phyloP scores from a whole-genome alignment of 2,888 invertebrate species.

The Malthinus seriepunctatus region DNA sequence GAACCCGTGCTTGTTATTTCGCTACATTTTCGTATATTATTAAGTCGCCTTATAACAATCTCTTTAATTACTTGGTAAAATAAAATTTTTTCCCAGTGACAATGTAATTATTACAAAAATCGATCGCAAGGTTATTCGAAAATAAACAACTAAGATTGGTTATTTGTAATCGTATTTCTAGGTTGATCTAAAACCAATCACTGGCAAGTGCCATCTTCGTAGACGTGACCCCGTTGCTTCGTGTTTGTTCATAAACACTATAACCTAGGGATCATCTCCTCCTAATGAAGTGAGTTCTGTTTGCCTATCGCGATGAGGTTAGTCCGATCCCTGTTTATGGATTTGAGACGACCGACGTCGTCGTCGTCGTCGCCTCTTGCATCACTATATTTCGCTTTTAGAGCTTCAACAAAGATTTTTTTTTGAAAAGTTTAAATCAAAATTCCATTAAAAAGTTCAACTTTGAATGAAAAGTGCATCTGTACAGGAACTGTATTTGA shows the following conservation, averaged over 20 bases:
- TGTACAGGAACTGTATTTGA: constrained; percentile 27
- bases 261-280: constrained; percentile 53
- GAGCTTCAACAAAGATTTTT: neutral
- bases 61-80: constrained; percentile 1
- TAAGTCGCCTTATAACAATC: neutral
- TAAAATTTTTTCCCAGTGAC: constrained; percentile 1
- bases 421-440: neutral
- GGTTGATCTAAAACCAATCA: constrained; percentile 21
- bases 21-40: neutral
- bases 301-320: constrained; percentile 46
- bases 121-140: neutral
- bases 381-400: constrained; percentile 8
- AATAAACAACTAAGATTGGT: constrained; percentile 2
- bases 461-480: neutral
- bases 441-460: constrained; percentile 30
- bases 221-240: constrained; percentile 49
- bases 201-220: constrained; percentile 14
- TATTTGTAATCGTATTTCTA: constrained; percentile 6
- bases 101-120: neutral
- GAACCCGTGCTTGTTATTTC: constrained; percentile 19
- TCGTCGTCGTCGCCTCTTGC: constrained; percentile 11
- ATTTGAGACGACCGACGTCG: constrained; percentile 17
- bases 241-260: constrained; percentile 56
- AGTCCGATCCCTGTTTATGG: constrained; percentile 38
- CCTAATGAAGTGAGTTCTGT: constrained; percentile 54